These are phyloP conservation scores for Clostera curtula DNA, from an alignment of 2,888 invertebrate genomes.

Conservation along the genomic window DNA sequence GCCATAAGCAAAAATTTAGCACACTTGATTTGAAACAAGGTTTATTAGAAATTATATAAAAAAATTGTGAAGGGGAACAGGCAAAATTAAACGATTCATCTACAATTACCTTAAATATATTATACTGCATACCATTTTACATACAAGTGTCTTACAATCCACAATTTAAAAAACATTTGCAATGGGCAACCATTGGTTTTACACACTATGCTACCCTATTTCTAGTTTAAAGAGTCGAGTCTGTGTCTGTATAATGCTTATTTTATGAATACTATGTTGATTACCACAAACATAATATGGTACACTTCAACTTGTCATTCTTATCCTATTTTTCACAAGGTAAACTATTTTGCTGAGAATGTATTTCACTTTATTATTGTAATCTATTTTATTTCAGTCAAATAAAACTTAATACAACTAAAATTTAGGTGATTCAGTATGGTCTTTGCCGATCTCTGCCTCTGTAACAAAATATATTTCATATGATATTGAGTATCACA, in stretches of 20 bases:
- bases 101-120: conserved; percentile 18
- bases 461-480: conserved; percentile 37
- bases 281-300: conserved; percentile 6
- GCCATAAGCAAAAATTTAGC: too few relatives aligned
- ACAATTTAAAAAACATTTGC: conserved; percentile 10
- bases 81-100: conserved; percentile 1
- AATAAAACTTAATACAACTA: too few relatives aligned
- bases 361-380: too few relatives aligned
- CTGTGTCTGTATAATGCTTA: conserved; percentile 3
- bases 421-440: conserved; percentile 30
- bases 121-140: conserved; percentile 16
- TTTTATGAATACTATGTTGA: conserved; percentile 5
- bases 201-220: conserved; percentile 8
- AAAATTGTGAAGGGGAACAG: too few relatives aligned
- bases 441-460: conserved; percentile 58
- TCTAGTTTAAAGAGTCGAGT: too few relatives aligned
- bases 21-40: too few relatives aligned
- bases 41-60: too few relatives aligned
- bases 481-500: neutral
- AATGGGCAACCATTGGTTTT: conserved; percentile 5
- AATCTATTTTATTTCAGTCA: too few relatives aligned
- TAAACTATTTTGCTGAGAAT: too few relatives aligned
- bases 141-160: conserved; percentile 10
- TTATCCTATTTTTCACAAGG: too few relatives aligned
- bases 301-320: too few relatives aligned